These are phyloP conservation scores for Sigmodon hispidus DNA, from an alignment of 2,113 vertebrate species.

Conservation along the genomic window DNA sequence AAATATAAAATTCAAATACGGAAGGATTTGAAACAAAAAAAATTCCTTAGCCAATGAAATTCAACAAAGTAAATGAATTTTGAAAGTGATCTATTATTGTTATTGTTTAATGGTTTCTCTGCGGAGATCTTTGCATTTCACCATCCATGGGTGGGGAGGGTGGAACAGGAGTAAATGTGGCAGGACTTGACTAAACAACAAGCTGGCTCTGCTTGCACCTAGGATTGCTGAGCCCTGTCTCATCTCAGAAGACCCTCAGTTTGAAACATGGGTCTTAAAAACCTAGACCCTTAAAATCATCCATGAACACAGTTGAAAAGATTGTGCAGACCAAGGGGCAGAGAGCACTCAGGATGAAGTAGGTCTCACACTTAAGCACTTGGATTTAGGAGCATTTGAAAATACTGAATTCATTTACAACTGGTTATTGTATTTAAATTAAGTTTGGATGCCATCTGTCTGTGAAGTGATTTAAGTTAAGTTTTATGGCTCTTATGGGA, in stretches of 20 bases:
- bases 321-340: neutral
- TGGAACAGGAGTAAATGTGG: neutral
- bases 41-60: slow-evolving; percentile 8
- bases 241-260: slow-evolving; percentile 23
- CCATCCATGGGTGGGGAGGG: too few relatives aligned
- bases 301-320: slow-evolving; percentile 17
- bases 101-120: neutral
- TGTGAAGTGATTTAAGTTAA: slow-evolving; percentile 77
- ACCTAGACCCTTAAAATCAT: neutral
- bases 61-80: slow-evolving; percentile 40
- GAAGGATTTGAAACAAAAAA: neutral
- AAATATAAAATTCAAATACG: neutral
- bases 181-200: slow-evolving; percentile 46
- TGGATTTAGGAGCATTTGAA: slow-evolving; percentile 7
- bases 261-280: slow-evolving; percentile 29
- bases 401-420: slow-evolving; percentile 63
- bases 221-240: neutral
- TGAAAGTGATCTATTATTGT: slow-evolving; percentile 5
- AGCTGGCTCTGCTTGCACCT: neutral
- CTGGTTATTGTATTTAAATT: slow-evolving; percentile 68
- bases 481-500: slow-evolving; percentile 76
- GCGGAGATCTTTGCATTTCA: neutral
- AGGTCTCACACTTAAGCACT: neutral
- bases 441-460: slow-evolving; percentile 65
- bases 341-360: neutral